Base-by-base conservation (phyloP, 2,113 vertebrate species). In the Elephas maximus region DNA sequence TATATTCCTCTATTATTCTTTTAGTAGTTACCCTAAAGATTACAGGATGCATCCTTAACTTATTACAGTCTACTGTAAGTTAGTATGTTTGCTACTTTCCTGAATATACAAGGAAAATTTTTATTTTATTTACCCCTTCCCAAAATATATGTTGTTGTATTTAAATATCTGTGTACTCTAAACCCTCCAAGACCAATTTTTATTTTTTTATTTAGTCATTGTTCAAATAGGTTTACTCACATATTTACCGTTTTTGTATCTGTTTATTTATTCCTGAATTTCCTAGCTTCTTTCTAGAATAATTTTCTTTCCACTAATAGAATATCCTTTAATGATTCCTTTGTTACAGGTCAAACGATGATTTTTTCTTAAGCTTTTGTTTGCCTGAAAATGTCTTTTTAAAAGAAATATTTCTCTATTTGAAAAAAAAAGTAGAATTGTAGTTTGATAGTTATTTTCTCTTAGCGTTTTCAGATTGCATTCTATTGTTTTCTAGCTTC, bases 1-100 rank as follows among this genome's bases (percentile, higher is more conserved):
- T 91, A 37, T 53, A 21, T 63, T 96, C 89, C 5, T 37, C 91
- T 78, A 69, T 93, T 93, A 41, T 77, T 90, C 24, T 88, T 95
- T 76, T 51, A 86, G 23, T 53, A 3, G 67, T 89, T 78, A 93
- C 2, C 24, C 23, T 81, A 89, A 6, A 26, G 57, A 92, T 63
- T 73, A 57, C 0, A 62, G 30, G 88, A 78, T 63, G 8, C 8
- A 73, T 37, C 37, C 2, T 94, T 83, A 21, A 60, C 53, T 90
- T 15, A 79, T 71, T 91, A 87, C 6, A 17, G 62, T 90, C 85
- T 90, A 30, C 45, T 82, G 24, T 6, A 94, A 71, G 5, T 65
- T 71, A 73, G 11, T 90, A 76, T 74, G 44, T 93, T 67, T 78
- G 15, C 7, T 8, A 65, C 37, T 83, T 90, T 89, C 73, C 8